Evolutionary conservation across 2,113 vertebrate genomes (phyloP).

Genomic region (Steatornis caripensis): DNA sequence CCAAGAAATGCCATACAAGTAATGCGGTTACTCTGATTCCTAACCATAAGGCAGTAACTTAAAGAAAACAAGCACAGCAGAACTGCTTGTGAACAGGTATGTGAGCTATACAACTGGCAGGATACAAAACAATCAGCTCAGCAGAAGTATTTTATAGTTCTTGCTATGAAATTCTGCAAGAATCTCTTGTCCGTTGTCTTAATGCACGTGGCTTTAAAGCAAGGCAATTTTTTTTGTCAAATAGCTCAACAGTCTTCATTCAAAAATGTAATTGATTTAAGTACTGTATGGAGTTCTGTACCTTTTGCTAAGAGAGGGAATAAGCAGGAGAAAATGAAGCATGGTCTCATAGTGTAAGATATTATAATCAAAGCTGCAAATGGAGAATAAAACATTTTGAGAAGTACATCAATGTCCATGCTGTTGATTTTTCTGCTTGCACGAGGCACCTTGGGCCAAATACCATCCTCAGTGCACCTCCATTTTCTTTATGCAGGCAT

Average conservation of each 20-base stretch:
- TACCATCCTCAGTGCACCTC: neutral
- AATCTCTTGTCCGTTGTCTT: neutral
- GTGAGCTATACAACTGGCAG: neutral
- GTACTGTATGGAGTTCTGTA: neutral
- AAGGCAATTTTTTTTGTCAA: neutral
- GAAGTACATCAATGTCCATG: neutral
- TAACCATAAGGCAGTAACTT: neutral
- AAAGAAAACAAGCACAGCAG: neutral
- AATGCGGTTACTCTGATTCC: neutral
- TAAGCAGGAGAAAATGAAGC: neutral
- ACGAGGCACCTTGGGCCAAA: neutral
- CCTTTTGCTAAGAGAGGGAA: neutral
- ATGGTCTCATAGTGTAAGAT: neutral
- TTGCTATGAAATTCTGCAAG: neutral
- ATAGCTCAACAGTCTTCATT: neutral
- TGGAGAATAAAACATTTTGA: neutral
- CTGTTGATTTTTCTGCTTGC: neutral
- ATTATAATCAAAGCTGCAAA: neutral
- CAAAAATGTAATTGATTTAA: neutral
- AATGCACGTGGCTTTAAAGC: neutral
- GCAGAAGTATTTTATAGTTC: neutral
- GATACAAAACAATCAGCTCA: neutral
- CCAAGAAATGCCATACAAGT: neutral
- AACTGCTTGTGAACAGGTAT: neutral
- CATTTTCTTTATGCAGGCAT: neutral